Percentiles rank a stretch among this genome's conserved stretches.
Conservation (phyloP, 2,797 vertebrate species). For the Sparus aurata region DNA sequence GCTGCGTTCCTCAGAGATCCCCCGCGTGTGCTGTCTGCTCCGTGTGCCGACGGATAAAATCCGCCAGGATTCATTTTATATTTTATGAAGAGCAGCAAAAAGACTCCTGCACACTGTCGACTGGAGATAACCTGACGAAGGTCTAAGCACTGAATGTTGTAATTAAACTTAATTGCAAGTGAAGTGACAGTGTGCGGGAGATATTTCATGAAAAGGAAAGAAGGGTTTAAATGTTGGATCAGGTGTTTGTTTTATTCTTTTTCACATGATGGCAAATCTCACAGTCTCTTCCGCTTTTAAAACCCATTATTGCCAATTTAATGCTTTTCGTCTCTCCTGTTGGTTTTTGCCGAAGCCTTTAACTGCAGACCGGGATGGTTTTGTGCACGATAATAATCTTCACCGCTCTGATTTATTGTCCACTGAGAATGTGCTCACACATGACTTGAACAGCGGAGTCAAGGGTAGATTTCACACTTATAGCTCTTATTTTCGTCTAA, state of each 20-base stretch:
- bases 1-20: neutral
- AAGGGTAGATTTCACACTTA: neutral
- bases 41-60: neutral
- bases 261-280: neutral
- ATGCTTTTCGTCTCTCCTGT: neutral
- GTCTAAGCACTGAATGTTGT: too few species aligned
- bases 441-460: neutral
- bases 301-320: neutral
- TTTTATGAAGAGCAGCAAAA: too few species aligned
- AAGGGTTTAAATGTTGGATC: neutral
- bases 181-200: too few species aligned
- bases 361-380: neutral
- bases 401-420: neutral
- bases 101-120: too few species aligned
- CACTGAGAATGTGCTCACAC: neutral
- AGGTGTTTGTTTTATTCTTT: neutral
- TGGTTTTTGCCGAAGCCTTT: neutral
- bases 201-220: too few species aligned
- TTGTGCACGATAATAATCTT: neutral
- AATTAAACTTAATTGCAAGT: too few species aligned
- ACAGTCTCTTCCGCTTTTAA: neutral
- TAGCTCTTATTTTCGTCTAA: neutral
- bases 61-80: too few species aligned
- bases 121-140: too few species aligned
- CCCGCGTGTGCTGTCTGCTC: neutral